Percentiles rank a stretch among this genome's conserved stretches.
phyloP scores from a whole-genome alignment of 2,888 invertebrate species.

The Pammene aurita region DNA sequence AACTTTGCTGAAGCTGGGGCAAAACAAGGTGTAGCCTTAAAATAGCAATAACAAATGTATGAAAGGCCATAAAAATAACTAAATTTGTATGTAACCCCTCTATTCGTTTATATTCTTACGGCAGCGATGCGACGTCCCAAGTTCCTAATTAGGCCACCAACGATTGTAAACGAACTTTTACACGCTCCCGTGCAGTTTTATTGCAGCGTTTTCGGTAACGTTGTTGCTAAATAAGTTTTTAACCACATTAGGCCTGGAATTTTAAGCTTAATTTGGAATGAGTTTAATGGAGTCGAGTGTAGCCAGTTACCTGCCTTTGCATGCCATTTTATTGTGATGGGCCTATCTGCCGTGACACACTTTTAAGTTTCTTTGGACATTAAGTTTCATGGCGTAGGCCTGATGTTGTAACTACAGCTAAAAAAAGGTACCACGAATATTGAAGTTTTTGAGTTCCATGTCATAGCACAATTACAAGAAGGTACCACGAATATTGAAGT shows the following conservation, averaged over 20 bases:
- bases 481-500: too few relatives aligned
- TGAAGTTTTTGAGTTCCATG: too few relatives aligned
- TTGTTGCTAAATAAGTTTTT: constrained; percentile 39
- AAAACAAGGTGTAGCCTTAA: too few relatives aligned
- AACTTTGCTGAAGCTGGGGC: too few relatives aligned
- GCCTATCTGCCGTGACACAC: not conserved
- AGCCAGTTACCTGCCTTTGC: not conserved
- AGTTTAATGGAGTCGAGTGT: not conserved
- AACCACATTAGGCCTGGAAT: constrained; percentile 32
- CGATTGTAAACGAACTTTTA: constrained; percentile 59
- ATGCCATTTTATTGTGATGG: not conserved
- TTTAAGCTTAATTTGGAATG: constrained; percentile 24
- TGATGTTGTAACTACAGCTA: too few relatives aligned
- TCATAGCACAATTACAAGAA: too few relatives aligned
- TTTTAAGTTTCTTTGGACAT: too few relatives aligned
- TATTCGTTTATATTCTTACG: constrained; percentile 10
- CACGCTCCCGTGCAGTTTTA: constrained; percentile 41
- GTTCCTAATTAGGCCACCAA: constrained; percentile 71
- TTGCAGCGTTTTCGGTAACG: constrained; percentile 41
- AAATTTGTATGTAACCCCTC: constrained; percentile 10
- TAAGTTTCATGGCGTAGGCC: too few relatives aligned
- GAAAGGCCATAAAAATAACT: too few relatives aligned
- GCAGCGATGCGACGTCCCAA: constrained; percentile 55
- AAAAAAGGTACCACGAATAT: too few relatives aligned
- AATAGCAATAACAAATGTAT: too few relatives aligned